Percentiles rank a stretch among this genome's conserved stretches.
phyloP scores from a whole-genome alignment of 1,140 invertebrate genomes.

The Penaeus indicus region DNA sequence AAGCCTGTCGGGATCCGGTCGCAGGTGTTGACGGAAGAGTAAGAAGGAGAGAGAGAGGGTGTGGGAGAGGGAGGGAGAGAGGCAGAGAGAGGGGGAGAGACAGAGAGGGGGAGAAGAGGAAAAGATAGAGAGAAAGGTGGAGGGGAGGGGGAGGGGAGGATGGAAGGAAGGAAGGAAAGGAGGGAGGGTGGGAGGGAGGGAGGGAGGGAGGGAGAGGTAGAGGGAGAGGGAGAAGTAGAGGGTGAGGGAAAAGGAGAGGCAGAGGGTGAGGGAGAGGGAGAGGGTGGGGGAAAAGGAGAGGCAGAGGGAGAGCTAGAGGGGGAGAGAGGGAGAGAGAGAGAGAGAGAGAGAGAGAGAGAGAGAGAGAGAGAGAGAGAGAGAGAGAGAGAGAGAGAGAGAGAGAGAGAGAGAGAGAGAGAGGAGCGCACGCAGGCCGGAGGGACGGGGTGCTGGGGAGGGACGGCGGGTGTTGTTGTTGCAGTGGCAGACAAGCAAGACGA shows the following conservation, averaged over 20 bases:
- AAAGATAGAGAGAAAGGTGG: not conserved
- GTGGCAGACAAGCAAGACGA: not conserved
- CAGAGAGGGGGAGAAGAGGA: not conserved
- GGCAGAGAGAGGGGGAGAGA: not conserved
- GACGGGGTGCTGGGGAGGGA: not conserved
- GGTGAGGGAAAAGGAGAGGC: not conserved
- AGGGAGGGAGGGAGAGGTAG: not conserved
- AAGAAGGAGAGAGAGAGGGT: conserved; percentile 6
- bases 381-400: not conserved
- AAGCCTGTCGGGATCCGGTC: no score
- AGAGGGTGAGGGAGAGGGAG: not conserved
- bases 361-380: not conserved
- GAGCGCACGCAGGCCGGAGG: no score
- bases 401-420: conserved; percentile 22
- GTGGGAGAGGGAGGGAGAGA: conserved; percentile 18
- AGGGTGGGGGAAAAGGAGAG: not conserved
- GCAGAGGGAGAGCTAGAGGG: not conserved
- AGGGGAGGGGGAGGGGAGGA: not conserved
- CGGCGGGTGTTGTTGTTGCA: conserved; percentile 11
- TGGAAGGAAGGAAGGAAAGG: not conserved
- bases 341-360: not conserved
- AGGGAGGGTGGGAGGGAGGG: not conserved
- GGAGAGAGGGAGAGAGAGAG: conserved; percentile 17
- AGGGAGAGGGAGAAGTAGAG: not conserved
- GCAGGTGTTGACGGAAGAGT: no score